These are phyloP conservation scores for Eidolon helvum DNA, from an alignment of 2,113 vertebrate species.

Conservation along the genomic window DNA sequence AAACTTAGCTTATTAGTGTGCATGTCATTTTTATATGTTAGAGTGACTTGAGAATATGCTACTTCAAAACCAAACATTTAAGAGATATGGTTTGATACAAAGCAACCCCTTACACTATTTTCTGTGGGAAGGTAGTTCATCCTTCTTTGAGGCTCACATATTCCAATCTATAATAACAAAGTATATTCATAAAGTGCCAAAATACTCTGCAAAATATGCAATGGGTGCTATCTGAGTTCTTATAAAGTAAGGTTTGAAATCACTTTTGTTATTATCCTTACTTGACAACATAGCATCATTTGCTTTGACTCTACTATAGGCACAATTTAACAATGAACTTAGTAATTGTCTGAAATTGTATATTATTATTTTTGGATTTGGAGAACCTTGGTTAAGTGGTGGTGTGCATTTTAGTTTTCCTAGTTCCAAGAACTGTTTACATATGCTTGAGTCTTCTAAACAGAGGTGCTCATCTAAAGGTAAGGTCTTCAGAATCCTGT, in stretches of 20 bases:
- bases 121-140: background rate
- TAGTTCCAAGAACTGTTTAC: background rate
- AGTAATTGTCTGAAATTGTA: conserved; percentile 78
- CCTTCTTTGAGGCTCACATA: background rate
- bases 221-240: background rate
- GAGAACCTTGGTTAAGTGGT: background rate
- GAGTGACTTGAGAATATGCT: conserved; percentile 64
- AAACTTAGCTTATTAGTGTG: conserved; percentile 76
- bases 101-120: conserved; percentile 55
- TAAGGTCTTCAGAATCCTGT: background rate
- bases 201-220: background rate
- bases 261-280: background rate
- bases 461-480: background rate
- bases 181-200: background rate
- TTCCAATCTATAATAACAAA: background rate
- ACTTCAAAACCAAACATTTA: conserved; percentile 65
- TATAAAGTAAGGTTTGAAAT: background rate
- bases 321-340: conserved; percentile 75
- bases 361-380: conserved; percentile 60
- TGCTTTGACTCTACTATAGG: background rate
- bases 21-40: conserved; percentile 67
- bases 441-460: background rate
- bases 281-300: background rate
- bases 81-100: conserved; percentile 67
- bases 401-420: background rate